Evolutionary conservation across 2,797 vertebrate species (phyloP).

Genomic region (Halcyon chelicuti): DNA sequence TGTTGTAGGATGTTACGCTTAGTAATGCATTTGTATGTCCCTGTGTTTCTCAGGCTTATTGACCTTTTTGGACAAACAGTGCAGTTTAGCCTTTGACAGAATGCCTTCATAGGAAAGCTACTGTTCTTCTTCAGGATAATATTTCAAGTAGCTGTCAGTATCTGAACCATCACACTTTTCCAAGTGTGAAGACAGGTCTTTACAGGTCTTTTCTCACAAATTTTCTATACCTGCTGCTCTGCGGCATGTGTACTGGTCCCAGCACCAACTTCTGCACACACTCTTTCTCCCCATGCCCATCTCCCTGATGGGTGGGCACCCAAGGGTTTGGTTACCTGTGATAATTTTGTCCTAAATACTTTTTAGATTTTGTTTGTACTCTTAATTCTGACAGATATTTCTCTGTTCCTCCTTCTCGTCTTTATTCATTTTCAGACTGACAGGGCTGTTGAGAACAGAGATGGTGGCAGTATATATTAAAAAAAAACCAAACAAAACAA

Average conservation of each 20-base stretch:
- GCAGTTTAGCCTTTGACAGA: not conserved
- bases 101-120: not conserved
- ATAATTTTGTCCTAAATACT: not conserved
- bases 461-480: not conserved
- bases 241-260: not conserved
- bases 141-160: conserved; percentile 25
- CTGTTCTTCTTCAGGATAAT: not conserved
- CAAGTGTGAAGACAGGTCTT: conserved; percentile 21
- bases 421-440: not conserved
- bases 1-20: not conserved
- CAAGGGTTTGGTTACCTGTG: not conserved
- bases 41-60: not conserved
- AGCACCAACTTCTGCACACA: not conserved
- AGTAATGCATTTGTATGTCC: not conserved
- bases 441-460: not conserved
- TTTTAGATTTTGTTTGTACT: not conserved
- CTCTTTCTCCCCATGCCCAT: not conserved
- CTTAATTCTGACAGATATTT: not conserved
- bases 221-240: not conserved
- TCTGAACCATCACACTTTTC: conserved; percentile 27
- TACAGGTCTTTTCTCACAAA: conserved; percentile 1
- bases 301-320: not conserved
- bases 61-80: not conserved
- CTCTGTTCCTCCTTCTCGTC: not conserved
- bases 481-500: not conserved